Evolutionary conservation across 2,888 invertebrate genomes (phyloP).

Genomic region (Arenicola marina): DNA sequence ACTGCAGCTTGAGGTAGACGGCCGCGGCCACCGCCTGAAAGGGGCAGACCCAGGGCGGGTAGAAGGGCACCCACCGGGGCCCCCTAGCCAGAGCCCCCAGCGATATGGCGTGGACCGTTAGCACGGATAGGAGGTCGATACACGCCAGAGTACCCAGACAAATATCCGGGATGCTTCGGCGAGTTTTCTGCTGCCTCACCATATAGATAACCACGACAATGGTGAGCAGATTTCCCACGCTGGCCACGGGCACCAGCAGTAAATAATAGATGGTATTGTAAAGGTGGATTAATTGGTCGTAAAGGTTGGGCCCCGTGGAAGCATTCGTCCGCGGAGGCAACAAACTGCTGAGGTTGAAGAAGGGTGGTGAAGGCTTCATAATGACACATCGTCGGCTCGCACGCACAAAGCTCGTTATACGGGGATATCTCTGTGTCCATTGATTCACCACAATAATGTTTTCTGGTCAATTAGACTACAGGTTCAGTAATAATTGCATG

Average conservation of each 20-base stretch:
- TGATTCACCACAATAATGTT: too few species aligned
- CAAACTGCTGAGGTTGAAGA: too few species aligned
- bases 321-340: too few species aligned
- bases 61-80: not conserved
- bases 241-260: conserved; percentile 20
- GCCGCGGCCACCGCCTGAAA: conserved; percentile 18
- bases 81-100: conserved; percentile 10
- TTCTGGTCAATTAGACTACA: too few species aligned
- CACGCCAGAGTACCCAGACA: conserved; percentile 18
- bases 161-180: conserved; percentile 21
- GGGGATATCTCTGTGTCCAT: too few species aligned
- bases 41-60: not conserved
- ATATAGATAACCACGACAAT: conserved; percentile 13
- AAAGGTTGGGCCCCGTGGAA: too few species aligned
- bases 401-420: too few species aligned
- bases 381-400: too few species aligned
- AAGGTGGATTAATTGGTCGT: not conserved
- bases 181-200: conserved; percentile 15
- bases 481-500: too few species aligned
- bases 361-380: too few species aligned
- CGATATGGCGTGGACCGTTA: conserved; percentile 15
- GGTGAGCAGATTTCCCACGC: conserved; percentile 19
- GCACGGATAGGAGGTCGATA: conserved; percentile 20
- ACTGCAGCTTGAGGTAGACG: conserved; percentile 22
- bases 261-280: conserved; percentile 17